Evolutionary conservation across 2,888 invertebrate species (phyloP).

Genomic region (Creontiades dilutus): DNA sequence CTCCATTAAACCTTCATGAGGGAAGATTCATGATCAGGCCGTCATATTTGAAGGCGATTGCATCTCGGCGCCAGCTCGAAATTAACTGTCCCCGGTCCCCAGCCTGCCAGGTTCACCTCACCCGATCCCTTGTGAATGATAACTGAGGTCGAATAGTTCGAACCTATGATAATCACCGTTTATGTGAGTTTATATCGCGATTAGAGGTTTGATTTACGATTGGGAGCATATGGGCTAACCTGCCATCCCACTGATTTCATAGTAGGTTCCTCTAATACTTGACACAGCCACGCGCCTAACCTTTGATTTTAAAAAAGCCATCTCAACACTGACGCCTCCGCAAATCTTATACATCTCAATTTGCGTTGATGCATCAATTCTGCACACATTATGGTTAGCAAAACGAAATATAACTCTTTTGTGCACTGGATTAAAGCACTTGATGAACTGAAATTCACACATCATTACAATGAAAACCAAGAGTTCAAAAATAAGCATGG

Average conservation of each 20-base stretch:
- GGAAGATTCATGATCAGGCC: slow-evolving; percentile 38
- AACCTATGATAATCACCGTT: slow-evolving; percentile 11
- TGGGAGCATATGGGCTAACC: background rate
- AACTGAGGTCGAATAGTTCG: background rate
- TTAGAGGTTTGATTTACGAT: slow-evolving; percentile 5
- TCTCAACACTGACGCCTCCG: too few relatives aligned
- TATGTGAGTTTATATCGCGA: slow-evolving; percentile 3
- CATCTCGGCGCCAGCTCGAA: slow-evolving; percentile 34
- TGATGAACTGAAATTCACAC: too few relatives aligned
- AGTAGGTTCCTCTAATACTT: too few relatives aligned
- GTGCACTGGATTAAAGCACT: too few relatives aligned
- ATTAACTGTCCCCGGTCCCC: slow-evolving; percentile 33
- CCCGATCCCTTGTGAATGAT: slow-evolving; percentile 10
- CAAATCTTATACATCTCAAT: too few relatives aligned
- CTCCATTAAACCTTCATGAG: slow-evolving; percentile 27
- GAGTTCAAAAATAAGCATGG: too few relatives aligned
- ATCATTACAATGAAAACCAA: too few relatives aligned
- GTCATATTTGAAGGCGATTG: slow-evolving; percentile 35
- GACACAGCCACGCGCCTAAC: too few relatives aligned
- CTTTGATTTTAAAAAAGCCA: too few relatives aligned
- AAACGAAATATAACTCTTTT: too few relatives aligned
- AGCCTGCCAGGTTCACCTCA: background rate
- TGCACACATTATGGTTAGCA: too few relatives aligned
- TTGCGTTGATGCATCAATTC: too few relatives aligned
- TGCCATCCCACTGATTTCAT: background rate